These are phyloP conservation scores for Electrona antarctica DNA, from an alignment of 2,113 vertebrate genomes.

Conservation along the genomic window DNA sequence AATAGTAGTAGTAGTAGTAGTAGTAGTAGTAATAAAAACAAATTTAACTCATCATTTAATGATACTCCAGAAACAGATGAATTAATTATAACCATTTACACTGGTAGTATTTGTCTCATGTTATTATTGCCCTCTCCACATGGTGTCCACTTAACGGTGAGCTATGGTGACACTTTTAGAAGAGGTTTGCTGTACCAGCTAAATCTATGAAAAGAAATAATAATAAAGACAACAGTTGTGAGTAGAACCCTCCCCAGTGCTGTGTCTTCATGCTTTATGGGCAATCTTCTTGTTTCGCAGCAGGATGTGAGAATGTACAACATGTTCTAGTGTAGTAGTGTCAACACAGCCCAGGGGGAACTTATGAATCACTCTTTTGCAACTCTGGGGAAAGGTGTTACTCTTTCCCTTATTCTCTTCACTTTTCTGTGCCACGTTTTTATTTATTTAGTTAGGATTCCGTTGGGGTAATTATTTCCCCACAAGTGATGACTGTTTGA, in stretches of 20 bases:
- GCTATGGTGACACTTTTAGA: neutral
- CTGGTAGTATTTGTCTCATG: too few relatives aligned
- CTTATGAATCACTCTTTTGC: conserved; percentile 1
- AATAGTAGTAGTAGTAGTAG: too few relatives aligned
- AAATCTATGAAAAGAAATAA: neutral
- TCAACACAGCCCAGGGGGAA: neutral
- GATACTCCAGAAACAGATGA: too few relatives aligned
- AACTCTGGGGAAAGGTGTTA: neutral
- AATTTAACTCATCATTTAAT: too few relatives aligned
- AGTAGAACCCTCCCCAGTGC: neutral
- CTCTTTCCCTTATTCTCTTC: neutral
- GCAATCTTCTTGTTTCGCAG: neutral
- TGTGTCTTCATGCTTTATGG: neutral
- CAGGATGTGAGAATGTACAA: neutral
- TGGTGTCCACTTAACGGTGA: neutral
- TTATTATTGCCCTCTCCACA: too few relatives aligned
- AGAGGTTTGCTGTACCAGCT: neutral
- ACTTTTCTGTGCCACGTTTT: neutral
- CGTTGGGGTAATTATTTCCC: conserved; percentile 4
- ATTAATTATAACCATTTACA: too few relatives aligned
- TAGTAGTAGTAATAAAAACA: too few relatives aligned
- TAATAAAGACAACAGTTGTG: neutral
- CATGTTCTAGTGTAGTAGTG: neutral
- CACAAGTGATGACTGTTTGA: neutral
- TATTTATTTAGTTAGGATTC: neutral